Evolutionary conservation across 2,797 vertebrate genomes (phyloP), one percentile per base, ranked within the genome.

Genomic region (Arrhamphus sclerolepis): DNA sequence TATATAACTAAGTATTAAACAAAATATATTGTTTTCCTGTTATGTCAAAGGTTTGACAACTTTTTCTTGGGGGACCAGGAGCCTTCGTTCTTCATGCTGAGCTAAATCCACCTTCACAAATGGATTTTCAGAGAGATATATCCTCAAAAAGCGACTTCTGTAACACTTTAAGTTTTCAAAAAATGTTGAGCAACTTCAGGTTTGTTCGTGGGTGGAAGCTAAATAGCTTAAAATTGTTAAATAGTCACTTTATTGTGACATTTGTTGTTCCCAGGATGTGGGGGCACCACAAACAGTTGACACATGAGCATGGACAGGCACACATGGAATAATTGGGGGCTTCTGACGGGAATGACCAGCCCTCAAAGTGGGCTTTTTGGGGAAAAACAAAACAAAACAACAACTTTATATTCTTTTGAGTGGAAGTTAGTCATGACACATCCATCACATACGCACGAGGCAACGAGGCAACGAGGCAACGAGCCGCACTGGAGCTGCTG

Each of bases 181-280:
- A 29, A 47, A 24, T 18, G 16, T 46, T 38, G 1, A 21, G 11
- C 44, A 22, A 18, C 41, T 10, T 11, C 1, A 28, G 41, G 17
- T 2, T 14, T 50, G 56, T 62, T 40, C 7, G 42, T 78, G 14
- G 7, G 60, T 62, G 54, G 47, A 63, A 58, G 61, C 5, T 43
- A 51, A 8, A 62, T 73, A 40, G 31, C 46, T 63, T 51, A 61
- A 61, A 40, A 40, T 55, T 2, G 2, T 65, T 18, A 56, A 75
- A 66, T 56, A 53, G 53, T 67, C 53, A 52, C 62, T 65, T 71
- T 67, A 72, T 79, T 79, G 57, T 66, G 81, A 88, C 8, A 31
- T 67, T 72, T 74, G 67, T 78, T 82, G 80, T 81, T 85, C 78
- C 80, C 79, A 83, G 85, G 83, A 87, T 80, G 80, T 72, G 60